These are phyloP conservation scores for Polypterus senegalus DNA, from an alignment of 2,113 vertebrate species.

Conservation along the genomic window DNA sequence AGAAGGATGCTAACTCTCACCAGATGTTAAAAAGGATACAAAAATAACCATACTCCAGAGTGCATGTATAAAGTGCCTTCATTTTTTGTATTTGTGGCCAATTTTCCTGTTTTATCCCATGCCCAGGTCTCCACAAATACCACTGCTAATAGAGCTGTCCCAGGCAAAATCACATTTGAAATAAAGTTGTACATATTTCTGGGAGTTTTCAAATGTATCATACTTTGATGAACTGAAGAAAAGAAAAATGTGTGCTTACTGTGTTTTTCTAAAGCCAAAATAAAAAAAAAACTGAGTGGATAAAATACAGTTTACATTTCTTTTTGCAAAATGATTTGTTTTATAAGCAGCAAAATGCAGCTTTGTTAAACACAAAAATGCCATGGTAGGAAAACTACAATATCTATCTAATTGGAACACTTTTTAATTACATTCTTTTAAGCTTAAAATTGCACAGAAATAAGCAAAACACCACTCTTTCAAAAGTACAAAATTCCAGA, in stretches of 20 bases:
- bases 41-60: conserved; percentile 29
- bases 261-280: background rate
- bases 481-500: no score
- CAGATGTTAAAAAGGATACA: conserved; percentile 37
- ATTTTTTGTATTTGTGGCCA: background rate
- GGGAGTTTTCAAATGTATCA: background rate
- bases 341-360: background rate
- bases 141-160: conserved; percentile 1
- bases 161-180: background rate
- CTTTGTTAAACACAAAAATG: background rate
- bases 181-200: background rate
- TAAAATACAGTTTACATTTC: background rate
- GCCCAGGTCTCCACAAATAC: background rate
- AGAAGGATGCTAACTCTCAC: conserved; percentile 36
- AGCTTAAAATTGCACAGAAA: no score
- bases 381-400: no score
- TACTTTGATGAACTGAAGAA: background rate
- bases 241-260: background rate
- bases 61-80: conserved; percentile 1
- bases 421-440: no score
- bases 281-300: background rate
- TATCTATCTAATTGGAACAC: no score
- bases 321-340: background rate
- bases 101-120: background rate
- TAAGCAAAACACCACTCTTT: no score